These are phyloP conservation scores for Bugula neritina DNA, from an alignment of 2,888 invertebrate genomes.

Conservation along the genomic window DNA sequence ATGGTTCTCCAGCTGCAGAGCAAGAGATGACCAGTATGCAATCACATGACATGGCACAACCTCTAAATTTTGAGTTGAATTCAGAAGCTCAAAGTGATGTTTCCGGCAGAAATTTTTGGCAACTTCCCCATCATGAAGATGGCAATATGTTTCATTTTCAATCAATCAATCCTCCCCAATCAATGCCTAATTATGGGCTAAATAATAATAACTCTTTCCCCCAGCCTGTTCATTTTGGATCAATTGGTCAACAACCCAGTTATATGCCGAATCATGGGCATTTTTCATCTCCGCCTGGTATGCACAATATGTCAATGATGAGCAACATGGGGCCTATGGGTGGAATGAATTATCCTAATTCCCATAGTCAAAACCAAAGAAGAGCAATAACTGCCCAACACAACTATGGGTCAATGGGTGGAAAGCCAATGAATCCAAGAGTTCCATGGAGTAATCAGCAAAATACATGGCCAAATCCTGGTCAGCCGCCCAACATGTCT, in stretches of 20 bases:
- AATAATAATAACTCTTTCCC: constrained; percentile 19
- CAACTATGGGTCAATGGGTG: background rate
- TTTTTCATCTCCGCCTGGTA: constrained; percentile 11
- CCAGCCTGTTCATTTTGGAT: constrained; percentile 1
- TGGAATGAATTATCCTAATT: background rate
- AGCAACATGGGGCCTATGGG: constrained; percentile 1
- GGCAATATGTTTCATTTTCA: constrained; percentile 22
- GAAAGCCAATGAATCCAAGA: constrained; percentile 9
- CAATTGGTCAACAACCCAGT: constrained; percentile 13
- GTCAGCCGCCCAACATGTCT: background rate
- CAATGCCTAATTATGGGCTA: constrained; percentile 3
- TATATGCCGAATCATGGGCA: constrained; percentile 22
- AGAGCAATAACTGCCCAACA: constrained; percentile 27
- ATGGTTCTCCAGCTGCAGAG: constrained; percentile 2
- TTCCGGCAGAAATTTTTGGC: background rate
- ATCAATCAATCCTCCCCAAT: background rate
- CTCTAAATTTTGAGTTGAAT: background rate
- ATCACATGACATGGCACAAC: background rate
- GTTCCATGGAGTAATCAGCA: constrained; percentile 13
- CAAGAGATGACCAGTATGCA: background rate
- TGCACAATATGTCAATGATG: constrained; percentile 17
- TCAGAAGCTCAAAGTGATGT: background rate
- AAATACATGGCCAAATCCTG: background rate
- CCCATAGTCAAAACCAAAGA: constrained; percentile 25
- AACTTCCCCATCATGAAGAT: background rate